Base-by-base conservation (phyloP, 2,113 vertebrate species). In the Meleagris gallopavo region DNA sequence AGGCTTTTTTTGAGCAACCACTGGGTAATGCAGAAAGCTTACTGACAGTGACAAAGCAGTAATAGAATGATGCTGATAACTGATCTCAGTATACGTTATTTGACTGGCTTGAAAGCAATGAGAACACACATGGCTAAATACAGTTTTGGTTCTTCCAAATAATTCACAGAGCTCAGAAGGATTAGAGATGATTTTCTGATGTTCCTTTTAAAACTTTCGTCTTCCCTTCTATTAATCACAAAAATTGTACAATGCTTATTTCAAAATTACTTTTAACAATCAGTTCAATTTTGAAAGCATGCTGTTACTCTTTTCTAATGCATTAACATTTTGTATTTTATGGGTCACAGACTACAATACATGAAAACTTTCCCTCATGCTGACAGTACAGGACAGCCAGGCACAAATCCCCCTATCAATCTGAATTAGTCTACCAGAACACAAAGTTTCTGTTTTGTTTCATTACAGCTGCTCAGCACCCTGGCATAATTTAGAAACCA, bases 251-350 rank as follows among this genome's bases (percentile, higher is more conserved):
- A 73, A 83, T 57, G 64, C 45, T 67, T 92, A 65, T 85, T 94
- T 90, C 69, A 90, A 93, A 94, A 86, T 81, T 69, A 50, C 32
- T 81, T 79, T 75, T 76, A 95, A 82, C 77, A 92, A 66, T 8
- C 83, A 91, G 86, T 96, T 90, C 58, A 71, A 66, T 95, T 95
- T 82, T 57, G 62, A 95, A 62, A 90, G 82, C 91, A 77, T 25
- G 27, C 72, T 89, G 78, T 81, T 95, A 88, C 83, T 40, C 46
- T 94, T 93, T 94, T 61, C 67, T 79, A 80, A 79, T 58, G 24
- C n/a, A 32, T 91, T 95, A 92, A 90, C 83, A 61, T 93, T 95
- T 92, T 81, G 50, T 88, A 70, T 88, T 96, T 97, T 96, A 83
- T 77, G 82, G 93, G 74, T 96, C 95, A 96, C 69, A 43, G 88